Base-by-base conservation (phyloP, 2,797 vertebrate genomes). In the Chiloscyllium punctatum region DNA sequence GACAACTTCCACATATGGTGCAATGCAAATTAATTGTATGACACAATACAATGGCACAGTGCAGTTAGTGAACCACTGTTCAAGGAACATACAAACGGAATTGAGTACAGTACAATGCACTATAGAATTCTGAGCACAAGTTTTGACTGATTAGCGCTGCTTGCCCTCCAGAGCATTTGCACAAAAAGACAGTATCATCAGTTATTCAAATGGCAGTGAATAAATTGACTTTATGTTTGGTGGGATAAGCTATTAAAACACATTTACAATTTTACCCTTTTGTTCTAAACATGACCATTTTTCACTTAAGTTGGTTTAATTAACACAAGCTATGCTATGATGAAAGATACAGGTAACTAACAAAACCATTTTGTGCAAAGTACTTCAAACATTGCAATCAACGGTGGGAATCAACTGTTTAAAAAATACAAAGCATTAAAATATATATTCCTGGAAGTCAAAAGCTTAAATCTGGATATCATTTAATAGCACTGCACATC, bases 401-500 rank as follows among this genome's bases (percentile, higher is more conserved):
- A 95, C 94, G 77, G 94, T 95, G 94, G 94, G 71, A 77, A 51
- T 51, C 30, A 95, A 95, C 94, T 51, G 71, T 95, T 77, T 33
- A 74, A 53, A 95, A 95, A 74, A 57, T 53, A 94, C 53, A 71
- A 94, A 51, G 13, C 53, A 66, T 57, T 62, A 77, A 77, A 95
- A 95, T 74, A 95, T 95, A 71, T 77, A 95, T 77, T 95, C 94
- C 42, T 95, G 94, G 94, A 95, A 77, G 48, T 95, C 27, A 95
- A 77, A 95, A 33, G 71, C 71, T 51, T 53, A 30, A 74, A 95
- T 95, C 71, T 95, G 94, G 94, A 53, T 77, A 95, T 74, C 51
- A 95, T 95, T 95, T 91, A 62, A 77, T 51, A 77, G 48, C 27
- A 9, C 71, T 77, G 94, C 53, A 77, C 48, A 72, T 77, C 71